phyloP scores from a whole-genome alignment of 2,113 vertebrate genomes.

The Zeus faber region DNA sequence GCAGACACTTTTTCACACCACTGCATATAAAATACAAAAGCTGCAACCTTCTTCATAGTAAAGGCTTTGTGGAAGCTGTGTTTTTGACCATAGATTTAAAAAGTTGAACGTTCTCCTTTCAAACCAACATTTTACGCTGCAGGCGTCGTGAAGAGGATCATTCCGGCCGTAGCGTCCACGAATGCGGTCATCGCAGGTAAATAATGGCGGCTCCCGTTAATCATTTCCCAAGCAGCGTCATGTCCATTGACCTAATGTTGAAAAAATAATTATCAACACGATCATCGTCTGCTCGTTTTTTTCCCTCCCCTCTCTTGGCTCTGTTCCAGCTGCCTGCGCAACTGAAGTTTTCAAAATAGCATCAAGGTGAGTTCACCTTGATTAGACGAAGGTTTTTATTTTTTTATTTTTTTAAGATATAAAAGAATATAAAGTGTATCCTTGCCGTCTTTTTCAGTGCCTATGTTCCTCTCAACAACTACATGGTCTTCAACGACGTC shows the following conservation, averaged over 20 bases:
- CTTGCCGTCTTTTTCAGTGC: constrained; percentile 71
- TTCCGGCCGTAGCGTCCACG: constrained; percentile 93
- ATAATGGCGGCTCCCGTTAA: constrained; percentile 9
- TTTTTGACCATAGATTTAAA: too few relatives aligned
- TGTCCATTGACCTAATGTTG: too few relatives aligned
- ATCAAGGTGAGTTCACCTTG: constrained; percentile 77
- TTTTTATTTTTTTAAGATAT: not conserved
- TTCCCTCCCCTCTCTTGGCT: not conserved
- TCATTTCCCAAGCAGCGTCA: constrained; percentile 12
- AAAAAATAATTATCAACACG: too few relatives aligned
- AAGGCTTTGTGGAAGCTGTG: too few relatives aligned
- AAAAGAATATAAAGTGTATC: not conserved
- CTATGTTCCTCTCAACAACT: constrained; percentile 92
- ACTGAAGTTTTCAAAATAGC: constrained; percentile 95
- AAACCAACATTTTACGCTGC: too few relatives aligned
- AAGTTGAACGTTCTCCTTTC: too few relatives aligned
- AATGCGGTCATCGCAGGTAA: constrained; percentile 94
- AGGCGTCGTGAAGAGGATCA: constrained; percentile 95
- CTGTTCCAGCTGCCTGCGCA: constrained; percentile 83
- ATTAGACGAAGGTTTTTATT: too few relatives aligned
- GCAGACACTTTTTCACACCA: too few relatives aligned
- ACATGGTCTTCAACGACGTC: constrained; percentile 93
- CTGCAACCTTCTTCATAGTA: too few relatives aligned
- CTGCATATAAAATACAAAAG: too few relatives aligned
- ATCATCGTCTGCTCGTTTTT: too few relatives aligned